phyloP scores from a whole-genome alignment of 2,113 vertebrate species.

The Epinephelus lanceolatus region DNA sequence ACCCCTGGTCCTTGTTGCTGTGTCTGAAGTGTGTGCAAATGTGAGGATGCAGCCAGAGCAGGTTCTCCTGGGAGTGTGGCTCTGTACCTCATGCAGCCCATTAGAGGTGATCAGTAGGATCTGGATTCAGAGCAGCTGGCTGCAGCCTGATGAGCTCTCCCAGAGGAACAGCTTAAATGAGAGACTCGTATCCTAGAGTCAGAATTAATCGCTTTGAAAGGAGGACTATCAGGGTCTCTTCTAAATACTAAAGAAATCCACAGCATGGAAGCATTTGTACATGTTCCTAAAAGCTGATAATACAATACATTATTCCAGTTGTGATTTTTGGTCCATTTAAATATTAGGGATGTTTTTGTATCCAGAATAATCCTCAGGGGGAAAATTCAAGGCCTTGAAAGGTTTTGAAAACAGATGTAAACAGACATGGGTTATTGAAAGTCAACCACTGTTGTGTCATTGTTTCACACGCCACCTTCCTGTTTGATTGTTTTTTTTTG shows the following conservation, averaged over 20 bases:
- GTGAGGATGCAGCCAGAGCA: background rate
- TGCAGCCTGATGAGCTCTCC: constrained; percentile 44
- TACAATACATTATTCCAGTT: background rate
- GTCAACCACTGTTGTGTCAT: no score
- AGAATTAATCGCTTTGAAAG: constrained; percentile 28
- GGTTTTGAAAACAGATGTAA: no score
- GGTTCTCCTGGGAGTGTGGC: constrained; percentile 33
- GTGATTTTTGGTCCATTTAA: background rate
- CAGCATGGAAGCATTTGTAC: background rate
- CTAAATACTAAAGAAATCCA: background rate
- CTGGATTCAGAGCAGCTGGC: constrained; percentile 62
- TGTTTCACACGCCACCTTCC: no score
- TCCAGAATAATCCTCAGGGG: background rate
- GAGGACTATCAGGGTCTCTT: constrained; percentile 9
- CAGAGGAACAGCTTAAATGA: constrained; percentile 35
- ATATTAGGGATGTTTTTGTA: background rate
- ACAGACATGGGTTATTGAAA: no score
- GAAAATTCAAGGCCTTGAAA: no score
- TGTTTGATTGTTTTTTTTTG: no score
- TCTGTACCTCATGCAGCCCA: constrained; percentile 39
- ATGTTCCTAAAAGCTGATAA: background rate
- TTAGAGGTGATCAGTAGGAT: constrained; percentile 65
- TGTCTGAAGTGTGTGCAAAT: constrained; percentile 38
- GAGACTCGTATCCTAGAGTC: constrained; percentile 25
- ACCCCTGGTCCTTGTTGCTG: background rate